A percentile compares a stretch with the other conserved stretches of the same genome.
phyloP scores from a whole-genome alignment of 92 coral and sea anemone species.

The Paragorgia papillata region DNA sequence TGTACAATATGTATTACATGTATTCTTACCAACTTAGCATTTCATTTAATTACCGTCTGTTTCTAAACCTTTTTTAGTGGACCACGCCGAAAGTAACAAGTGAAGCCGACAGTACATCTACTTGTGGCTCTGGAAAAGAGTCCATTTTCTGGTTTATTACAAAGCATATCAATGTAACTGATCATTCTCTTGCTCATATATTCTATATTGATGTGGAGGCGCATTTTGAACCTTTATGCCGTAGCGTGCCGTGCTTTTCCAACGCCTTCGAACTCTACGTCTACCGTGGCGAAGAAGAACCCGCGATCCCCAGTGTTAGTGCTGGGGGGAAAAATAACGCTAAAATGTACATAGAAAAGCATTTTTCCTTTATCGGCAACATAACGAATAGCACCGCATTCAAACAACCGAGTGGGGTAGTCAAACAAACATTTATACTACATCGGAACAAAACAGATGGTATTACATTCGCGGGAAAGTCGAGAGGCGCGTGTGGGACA shows the following conservation, averaged over 20 bases:
- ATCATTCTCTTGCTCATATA: constrained; percentile 1
- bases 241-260: neutral
- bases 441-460: neutral
- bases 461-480: neutral
- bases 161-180: neutral
- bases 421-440: constrained; percentile 9
- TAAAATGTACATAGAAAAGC: neutral
- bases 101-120: too few relatives aligned
- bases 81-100: too few relatives aligned
- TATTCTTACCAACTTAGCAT: too few relatives aligned
- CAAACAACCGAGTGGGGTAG: neutral
- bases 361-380: neutral
- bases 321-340: too few relatives aligned
- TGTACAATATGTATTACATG: too few relatives aligned
- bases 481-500: constrained; percentile 62
- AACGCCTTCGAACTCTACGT: constrained; percentile 4
- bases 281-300: neutral
- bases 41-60: too few relatives aligned
- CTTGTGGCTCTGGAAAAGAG: neutral
- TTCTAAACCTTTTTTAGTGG: too few relatives aligned
- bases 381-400: neutral
- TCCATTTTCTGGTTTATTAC: neutral
- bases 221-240: neutral
- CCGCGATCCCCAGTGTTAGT: neutral
- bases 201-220: constrained; percentile 25